Percentiles rank a stretch among this genome's conserved stretches.
Conservation (phyloP, 2,113 vertebrate species). For the Emydura subglobosa region DNA sequence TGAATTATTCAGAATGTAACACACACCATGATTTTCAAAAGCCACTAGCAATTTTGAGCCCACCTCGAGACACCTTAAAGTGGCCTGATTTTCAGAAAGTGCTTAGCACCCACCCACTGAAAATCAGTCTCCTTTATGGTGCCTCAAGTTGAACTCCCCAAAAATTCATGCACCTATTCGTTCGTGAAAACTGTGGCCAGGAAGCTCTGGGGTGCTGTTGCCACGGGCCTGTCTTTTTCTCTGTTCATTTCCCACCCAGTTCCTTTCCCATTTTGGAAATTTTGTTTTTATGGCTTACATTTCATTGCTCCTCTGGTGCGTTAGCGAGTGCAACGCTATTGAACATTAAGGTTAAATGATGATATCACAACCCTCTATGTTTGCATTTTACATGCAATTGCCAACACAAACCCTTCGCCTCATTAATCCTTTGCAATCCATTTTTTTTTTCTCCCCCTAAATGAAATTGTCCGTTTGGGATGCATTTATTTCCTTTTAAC, state of each 20-base stretch:
- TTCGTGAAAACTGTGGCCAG: rapidly evolving
- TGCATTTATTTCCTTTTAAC: conserved; percentile 83
- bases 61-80: rapidly evolving
- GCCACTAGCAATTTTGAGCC: not conserved
- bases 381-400: conserved; percentile 76
- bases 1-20: rapidly evolving
- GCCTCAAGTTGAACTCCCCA: not conserved
- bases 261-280: not conserved
- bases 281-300: conserved; percentile 25
- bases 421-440: conserved; percentile 83
- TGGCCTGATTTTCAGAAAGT: not conserved
- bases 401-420: conserved; percentile 79
- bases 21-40: rapidly evolving
- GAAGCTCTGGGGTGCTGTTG: rapidly evolving
- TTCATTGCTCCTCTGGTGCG: conserved; percentile 39
- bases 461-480: conserved; percentile 83
- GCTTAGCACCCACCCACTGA: not conserved
- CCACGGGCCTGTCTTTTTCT: not conserved
- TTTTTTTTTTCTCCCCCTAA: conserved; percentile 47
- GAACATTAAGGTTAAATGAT: conserved; percentile 73
- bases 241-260: not conserved
- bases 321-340: conserved; percentile 32
- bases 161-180: rapidly evolving
- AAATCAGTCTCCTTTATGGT: not conserved
- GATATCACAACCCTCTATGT: conserved; percentile 67